These are phyloP conservation scores for Manis javanica DNA, from an alignment of 2,797 vertebrate genomes.

Conservation along the genomic window DNA sequence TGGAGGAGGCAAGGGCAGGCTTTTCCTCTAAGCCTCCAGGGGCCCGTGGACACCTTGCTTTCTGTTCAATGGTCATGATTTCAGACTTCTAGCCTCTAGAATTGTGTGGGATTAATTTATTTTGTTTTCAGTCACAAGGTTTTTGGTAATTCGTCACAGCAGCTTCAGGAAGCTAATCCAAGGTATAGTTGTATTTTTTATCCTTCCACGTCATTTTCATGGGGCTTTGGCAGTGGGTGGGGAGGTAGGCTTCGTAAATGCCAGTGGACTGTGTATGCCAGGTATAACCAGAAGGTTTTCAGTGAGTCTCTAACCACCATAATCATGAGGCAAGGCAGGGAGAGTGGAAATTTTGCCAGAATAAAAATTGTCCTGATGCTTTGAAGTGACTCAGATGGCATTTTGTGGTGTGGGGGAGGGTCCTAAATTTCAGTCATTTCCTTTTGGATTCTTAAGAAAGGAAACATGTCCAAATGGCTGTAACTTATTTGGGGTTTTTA, in stretches of 20 bases:
- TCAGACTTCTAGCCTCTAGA: background rate
- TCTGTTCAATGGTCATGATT: background rate
- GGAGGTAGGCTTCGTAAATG: background rate
- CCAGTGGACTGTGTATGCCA: background rate
- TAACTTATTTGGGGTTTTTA: background rate
- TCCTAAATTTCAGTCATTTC: background rate
- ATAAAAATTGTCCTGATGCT: background rate
- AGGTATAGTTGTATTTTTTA: background rate
- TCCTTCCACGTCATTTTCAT: background rate
- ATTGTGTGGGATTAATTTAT: background rate
- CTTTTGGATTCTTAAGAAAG: background rate
- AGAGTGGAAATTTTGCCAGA: background rate
- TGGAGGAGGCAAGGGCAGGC: background rate
- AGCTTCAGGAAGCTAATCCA: background rate
- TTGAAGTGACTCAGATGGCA: background rate
- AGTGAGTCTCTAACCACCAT: background rate
- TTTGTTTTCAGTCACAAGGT: background rate
- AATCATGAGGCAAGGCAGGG: background rate
- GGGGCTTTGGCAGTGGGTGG: background rate
- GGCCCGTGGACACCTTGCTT: background rate
- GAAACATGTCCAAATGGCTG: background rate
- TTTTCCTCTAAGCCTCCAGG: background rate
- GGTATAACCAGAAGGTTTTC: background rate
- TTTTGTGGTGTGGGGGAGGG: background rate
- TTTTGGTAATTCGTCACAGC: background rate